Base-by-base conservation (phyloP, 2,113 vertebrate genomes). In the Ia io region DNA sequence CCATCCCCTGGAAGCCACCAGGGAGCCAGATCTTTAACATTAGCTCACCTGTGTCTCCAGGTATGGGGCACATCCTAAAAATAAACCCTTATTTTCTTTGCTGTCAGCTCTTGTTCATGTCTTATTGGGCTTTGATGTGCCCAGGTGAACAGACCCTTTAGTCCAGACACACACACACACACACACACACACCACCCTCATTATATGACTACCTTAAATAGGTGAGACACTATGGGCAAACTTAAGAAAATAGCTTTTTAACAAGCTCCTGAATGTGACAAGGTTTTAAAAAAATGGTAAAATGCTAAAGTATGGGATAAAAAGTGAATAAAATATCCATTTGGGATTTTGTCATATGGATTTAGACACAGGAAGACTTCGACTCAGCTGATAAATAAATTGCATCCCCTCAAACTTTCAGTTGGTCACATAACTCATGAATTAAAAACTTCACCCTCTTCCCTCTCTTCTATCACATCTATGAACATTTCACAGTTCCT, bases 161-260 rank as follows among this genome's bases (percentile, higher is more conserved):
- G 74, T 32, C 9, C 3, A 1, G 9, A 5, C 51, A 9, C 13
- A 10, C 1, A 17, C 13, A 17, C 22, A 16, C 13, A 4, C 32
- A 8, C 6, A 2, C 3, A 4, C 3, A 53, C 37, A 53, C 13
- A 10, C 17, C 47, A 13, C 7, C 44, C n/a, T 77, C 30, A 16
- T 61, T 86, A 42, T 5, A 10, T 22, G 5, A 47, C 1, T 20
- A 1, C 1, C 65, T 84, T 73, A 61, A 90, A 44, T 11, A 51
- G n/a, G 28, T 2, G 12, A 28, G 12, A 35, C 51, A 40, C 25
- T 42, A 2, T 0, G 7, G 22, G 0, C 0, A 90, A 25, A 30
- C 22, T 70, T 76, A 61, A 88, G 47, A 47, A 88, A 91, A 78
- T 8, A 65, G 30, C 56, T 92, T 92, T 87, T 20, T 63, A 69